These are phyloP conservation scores for Ceramica pisi DNA, from an alignment of 2,888 invertebrate genomes.

Conservation along the genomic window DNA sequence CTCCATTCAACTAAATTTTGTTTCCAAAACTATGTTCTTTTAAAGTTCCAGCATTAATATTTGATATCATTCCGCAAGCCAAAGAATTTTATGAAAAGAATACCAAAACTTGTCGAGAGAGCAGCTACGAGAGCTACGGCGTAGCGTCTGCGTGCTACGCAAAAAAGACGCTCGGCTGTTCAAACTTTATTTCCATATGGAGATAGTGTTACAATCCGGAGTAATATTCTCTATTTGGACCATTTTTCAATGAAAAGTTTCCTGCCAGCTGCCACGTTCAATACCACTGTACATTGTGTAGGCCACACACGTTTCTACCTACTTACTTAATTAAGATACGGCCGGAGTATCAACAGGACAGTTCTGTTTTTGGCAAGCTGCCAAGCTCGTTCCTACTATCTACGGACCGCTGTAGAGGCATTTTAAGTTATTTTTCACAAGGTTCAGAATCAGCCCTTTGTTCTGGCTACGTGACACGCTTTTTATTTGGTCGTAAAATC, in stretches of 20 bases:
- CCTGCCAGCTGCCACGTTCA: slow-evolving; percentile 10
- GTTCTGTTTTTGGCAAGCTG: slow-evolving; percentile 62
- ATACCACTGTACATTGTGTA: slow-evolving; percentile 19
- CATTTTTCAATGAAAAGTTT: slow-evolving; percentile 30
- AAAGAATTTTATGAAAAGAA: background rate
- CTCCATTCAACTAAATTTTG: background rate
- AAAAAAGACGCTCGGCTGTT: slow-evolving; percentile 7
- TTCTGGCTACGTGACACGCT: slow-evolving; percentile 53
- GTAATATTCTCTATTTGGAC: slow-evolving; percentile 33
- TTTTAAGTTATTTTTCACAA: slow-evolving; percentile 63
- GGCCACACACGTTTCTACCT: slow-evolving; percentile 54
- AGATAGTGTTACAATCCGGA: slow-evolving; percentile 8
- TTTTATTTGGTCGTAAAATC: slow-evolving; percentile 55
- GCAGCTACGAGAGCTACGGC: slow-evolving; percentile 11
- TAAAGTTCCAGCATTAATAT: background rate
- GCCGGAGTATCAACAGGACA: slow-evolving; percentile 57
- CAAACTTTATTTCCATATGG: slow-evolving; percentile 25
- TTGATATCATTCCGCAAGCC: background rate
- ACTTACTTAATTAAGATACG: slow-evolving; percentile 68
- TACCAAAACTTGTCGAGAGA: background rate
- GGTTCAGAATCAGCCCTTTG: slow-evolving; percentile 52
- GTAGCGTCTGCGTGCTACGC: slow-evolving; percentile 16
- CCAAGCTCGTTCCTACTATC: slow-evolving; percentile 63
- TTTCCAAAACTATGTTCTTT: background rate
- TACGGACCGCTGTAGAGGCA: slow-evolving; percentile 47